A percentile compares a stretch with the other conserved stretches of the same genome.
Evolutionary conservation across 2,113 vertebrate genomes (phyloP).

Genomic region (Origma solitaria): DNA sequence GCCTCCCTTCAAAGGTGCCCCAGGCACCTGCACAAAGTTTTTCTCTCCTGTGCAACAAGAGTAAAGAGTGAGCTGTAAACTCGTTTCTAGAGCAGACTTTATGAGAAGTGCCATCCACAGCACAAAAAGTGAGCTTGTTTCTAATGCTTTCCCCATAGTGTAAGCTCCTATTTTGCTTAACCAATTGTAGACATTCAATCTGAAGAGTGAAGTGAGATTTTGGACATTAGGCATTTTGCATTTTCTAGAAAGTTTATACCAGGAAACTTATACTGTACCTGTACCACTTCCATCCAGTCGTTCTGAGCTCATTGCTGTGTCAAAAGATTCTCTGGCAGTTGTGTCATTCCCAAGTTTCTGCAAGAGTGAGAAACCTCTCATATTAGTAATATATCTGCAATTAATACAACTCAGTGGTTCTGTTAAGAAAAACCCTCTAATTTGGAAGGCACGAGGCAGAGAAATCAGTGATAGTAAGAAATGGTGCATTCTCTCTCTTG

Average conservation of each 20-base stretch:
- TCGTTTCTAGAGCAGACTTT: background rate
- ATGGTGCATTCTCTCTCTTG: background rate
- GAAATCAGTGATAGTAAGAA: background rate
- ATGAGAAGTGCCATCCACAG: background rate
- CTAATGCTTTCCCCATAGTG: background rate
- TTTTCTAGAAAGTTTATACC: background rate
- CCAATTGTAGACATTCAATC: background rate
- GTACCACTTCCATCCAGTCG: conserved; percentile 77
- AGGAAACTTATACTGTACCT: conserved; percentile 67
- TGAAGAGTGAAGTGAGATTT: background rate
- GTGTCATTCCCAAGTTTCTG: conserved; percentile 76
- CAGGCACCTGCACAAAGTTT: background rate
- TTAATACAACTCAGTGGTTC: background rate
- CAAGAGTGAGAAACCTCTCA: background rate
- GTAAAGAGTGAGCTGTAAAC: background rate
- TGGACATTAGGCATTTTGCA: background rate
- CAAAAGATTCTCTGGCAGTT: conserved; percentile 60
- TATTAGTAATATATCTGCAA: background rate
- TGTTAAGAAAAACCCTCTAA: background rate
- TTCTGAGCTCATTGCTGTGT: conserved; percentile 71
- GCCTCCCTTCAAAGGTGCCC: accelerated
- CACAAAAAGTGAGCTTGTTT: background rate
- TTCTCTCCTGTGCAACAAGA: background rate
- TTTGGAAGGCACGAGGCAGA: background rate
- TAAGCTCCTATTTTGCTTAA: background rate